Conservation (phyloP, 2,888 invertebrate species). For the Coecobrya sp. region DNA sequence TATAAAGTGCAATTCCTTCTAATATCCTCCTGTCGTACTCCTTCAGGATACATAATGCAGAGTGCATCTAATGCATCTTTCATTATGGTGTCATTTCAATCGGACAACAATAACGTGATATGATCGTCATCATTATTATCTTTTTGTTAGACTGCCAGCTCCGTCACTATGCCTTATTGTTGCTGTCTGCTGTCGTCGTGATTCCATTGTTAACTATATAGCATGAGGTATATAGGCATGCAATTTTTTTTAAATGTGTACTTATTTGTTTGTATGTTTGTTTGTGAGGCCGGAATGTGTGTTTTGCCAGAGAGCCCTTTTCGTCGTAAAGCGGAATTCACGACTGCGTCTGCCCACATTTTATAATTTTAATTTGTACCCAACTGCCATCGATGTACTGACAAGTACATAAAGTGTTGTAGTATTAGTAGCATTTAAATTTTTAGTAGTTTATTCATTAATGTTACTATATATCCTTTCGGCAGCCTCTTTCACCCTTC, state of each 20-base stretch:
- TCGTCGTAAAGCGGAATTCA: slow-evolving; percentile 56
- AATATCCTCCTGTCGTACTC: not conserved
- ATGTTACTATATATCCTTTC: not conserved
- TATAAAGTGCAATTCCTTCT: not conserved
- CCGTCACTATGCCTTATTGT: not conserved
- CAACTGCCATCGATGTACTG: not conserved
- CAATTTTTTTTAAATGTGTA: not conserved
- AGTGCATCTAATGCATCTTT: slow-evolving; percentile 4
- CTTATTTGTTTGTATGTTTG: not conserved
- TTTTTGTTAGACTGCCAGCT: slow-evolving; percentile 27
- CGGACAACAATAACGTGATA: slow-evolving; percentile 6
- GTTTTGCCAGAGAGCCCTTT: slow-evolving; percentile 19
- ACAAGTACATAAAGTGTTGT: too few relatives aligned
- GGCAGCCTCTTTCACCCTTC: slow-evolving; percentile 1
- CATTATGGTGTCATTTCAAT: slow-evolving; percentile 17
- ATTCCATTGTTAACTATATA: slow-evolving; percentile 12
- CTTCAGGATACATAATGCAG: not conserved
- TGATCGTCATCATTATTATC: slow-evolving; percentile 19
- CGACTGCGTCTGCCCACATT: slow-evolving; percentile 26
- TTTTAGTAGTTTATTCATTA: not conserved
- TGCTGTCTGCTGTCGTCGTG: slow-evolving; percentile 1
- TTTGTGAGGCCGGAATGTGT: slow-evolving; percentile 42
- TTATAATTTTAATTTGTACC: not conserved
- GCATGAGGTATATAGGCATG: not conserved
- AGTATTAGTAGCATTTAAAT: not conserved